Percentiles rank a stretch among this genome's conserved stretches.
Conservation (phyloP, 2,113 vertebrate species). For the Prunella himalayana region DNA sequence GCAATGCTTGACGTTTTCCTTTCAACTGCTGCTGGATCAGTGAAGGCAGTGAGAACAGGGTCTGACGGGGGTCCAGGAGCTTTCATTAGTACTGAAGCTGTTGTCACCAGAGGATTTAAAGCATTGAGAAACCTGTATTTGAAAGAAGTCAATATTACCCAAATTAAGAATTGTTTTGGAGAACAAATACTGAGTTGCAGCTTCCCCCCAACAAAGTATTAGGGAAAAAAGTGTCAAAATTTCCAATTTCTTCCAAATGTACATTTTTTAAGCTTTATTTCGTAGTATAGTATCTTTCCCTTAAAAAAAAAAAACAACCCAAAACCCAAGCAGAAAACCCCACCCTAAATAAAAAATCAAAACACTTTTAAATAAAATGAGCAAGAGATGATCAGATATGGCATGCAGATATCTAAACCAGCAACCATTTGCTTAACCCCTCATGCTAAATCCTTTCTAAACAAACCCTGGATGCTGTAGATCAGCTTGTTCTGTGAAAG, state of each 20-base stretch:
- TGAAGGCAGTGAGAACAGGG: constrained; percentile 46
- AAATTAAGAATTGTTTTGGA: constrained; percentile 28
- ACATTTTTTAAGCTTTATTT: not conserved
- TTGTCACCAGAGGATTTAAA: constrained; percentile 65
- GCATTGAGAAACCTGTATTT: constrained; percentile 65
- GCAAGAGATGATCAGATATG: not conserved
- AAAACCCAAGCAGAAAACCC: not conserved
- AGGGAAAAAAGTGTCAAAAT: not conserved
- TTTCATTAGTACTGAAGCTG: constrained; percentile 62
- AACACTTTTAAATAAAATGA: not conserved
- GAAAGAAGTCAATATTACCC: constrained; percentile 45
- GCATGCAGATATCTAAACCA: not conserved
- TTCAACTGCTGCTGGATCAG: constrained; percentile 58
- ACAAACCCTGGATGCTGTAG: not conserved
- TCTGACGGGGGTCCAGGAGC: constrained; percentile 49
- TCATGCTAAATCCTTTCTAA: constrained; percentile 1
- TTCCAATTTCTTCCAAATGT: not conserved
- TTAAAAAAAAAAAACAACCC: not conserved
- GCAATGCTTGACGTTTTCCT: constrained; percentile 66
- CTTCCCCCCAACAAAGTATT: not conserved
- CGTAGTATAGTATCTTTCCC: not conserved
- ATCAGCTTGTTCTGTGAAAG: not conserved
- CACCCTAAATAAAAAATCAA: not conserved
- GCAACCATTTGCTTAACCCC: not conserved
- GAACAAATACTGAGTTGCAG: not conserved